A percentile compares a stretch with the other conserved stretches of the same genome.
These are phyloP conservation scores for Aurelia aurita complex sp. Pacific DNA, from an alignment of 30 jellyfish, hydroid and myxozoan genomes.

Conservation along the genomic window DNA sequence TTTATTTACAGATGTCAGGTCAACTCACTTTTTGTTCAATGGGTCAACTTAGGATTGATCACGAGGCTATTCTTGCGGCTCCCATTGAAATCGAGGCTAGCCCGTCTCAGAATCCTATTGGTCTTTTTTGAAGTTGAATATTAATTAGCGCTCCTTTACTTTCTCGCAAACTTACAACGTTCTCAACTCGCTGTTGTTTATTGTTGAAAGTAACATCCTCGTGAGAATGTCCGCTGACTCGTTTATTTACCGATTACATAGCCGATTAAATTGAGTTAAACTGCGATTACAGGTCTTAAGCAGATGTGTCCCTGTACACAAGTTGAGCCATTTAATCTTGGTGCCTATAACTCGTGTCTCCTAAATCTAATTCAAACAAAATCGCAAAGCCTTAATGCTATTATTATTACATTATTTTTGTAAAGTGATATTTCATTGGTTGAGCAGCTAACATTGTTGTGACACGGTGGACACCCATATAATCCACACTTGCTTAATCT, in stretches of 20 bases:
- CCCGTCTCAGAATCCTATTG: too few relatives aligned
- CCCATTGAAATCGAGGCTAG: too few relatives aligned
- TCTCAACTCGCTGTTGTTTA: not conserved
- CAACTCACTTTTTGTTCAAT: too few relatives aligned
- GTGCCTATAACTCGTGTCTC: constrained; percentile 50
- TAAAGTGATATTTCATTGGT: constrained; percentile 52
- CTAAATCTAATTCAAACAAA: constrained; percentile 12
- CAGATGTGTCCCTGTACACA: constrained; percentile 33
- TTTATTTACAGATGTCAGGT: too few relatives aligned
- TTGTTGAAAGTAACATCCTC: constrained; percentile 5
- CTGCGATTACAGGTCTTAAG: constrained; percentile 41
- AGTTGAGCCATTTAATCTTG: not conserved
- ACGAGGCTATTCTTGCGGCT: too few relatives aligned
- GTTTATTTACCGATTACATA: constrained; percentile 20
- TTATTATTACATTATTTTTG: constrained; percentile 31
- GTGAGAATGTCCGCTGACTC: not conserved
- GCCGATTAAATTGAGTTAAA: constrained; percentile 51
- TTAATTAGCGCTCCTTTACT: too few relatives aligned
- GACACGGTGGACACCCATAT: constrained; percentile 24
- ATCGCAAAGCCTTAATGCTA: constrained; percentile 16
- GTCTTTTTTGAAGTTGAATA: too few relatives aligned
- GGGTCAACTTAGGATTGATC: too few relatives aligned
- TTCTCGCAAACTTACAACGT: too few relatives aligned
- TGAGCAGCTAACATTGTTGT: constrained; percentile 1
- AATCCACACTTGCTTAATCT: constrained; percentile 26